phyloP scores from a whole-genome alignment of 2,113 vertebrate species.

The Apodemus speciosus region DNA sequence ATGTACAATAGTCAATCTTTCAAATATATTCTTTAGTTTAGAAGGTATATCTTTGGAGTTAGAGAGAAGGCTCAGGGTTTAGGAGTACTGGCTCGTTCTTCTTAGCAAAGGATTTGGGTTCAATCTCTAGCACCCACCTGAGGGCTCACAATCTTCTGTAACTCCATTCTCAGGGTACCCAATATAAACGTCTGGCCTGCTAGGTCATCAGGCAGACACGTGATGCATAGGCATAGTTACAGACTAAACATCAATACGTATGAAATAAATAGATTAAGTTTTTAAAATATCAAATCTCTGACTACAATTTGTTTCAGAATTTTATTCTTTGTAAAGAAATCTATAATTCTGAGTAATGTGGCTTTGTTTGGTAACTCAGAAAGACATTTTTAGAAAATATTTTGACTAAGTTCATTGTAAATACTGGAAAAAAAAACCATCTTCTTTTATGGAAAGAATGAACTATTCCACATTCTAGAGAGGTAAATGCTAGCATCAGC shows the following conservation, averaged over 20 bases:
- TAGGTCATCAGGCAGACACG: not conserved
- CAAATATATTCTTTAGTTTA: not conserved
- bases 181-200: not conserved
- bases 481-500: not conserved
- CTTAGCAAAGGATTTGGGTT: not conserved
- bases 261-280: not conserved
- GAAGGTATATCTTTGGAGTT: not conserved
- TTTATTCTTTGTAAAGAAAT: not conserved
- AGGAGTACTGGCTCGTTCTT: not conserved
- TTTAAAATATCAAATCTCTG: not conserved
- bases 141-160: not conserved
- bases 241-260: not conserved
- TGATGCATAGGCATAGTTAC: not conserved
- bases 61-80: not conserved
- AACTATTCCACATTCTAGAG: not conserved
- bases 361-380: not conserved
- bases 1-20: not conserved
- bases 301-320: not conserved
- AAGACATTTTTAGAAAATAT: not conserved
- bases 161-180: not conserved
- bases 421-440: not conserved
- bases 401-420: not conserved
- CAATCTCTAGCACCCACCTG: too few species aligned
- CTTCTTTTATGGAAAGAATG: not conserved
- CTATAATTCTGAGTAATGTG: not conserved